Evolutionary conservation across 2,797 vertebrate genomes (phyloP), one percentile per base, ranked within the genome.

Genomic region (Otolemur crassicaudatus): DNA sequence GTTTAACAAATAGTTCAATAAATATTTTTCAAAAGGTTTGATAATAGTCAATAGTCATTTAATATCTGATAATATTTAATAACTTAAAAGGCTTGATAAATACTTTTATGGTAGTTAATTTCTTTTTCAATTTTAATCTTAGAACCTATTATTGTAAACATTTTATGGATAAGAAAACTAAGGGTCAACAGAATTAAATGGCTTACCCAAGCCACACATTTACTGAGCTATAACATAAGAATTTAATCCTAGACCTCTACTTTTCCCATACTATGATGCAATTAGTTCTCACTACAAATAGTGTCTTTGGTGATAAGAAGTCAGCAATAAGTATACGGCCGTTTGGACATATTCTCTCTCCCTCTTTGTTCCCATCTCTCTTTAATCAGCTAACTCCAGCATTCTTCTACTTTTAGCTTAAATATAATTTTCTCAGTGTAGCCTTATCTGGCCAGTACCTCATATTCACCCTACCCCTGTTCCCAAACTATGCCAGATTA

Each of bases 1-100:
- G 12, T 60, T 91, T 86, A 92, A 37, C 79, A 53, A 76, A 61
- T 77, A 86, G 4, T 53, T 89, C 65, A 37, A 75, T 90, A 75
- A 91, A 69, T 86, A 79, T 7, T n/a, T 90, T 76, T 56, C 25
- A 72, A 67, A 10, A 76, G n/a, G 3, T 87, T 90, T 82, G 61
- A 29, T 58, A 90, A 46, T 87, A 69, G 58, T 76, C 70, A 56
- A 61, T 65, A 53, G 9, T 75, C 49, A 82, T 17, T 88, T 91
- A 83, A 90, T 58, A 94, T 86, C 94, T 96, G 29, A 61, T 56
- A 89, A 86, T 85, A 81, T 9, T 60, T 85, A 94, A 76, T 65
- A 91, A 40, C 22, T 82, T 76, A 29, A 37, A 85, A 46, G 73
- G 4, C 61, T 94, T 69, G 81, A 70, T 80, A 93, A 81, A 34